Conservation (phyloP, 2,888 invertebrate genomes). For the Agrypnus murinus region DNA sequence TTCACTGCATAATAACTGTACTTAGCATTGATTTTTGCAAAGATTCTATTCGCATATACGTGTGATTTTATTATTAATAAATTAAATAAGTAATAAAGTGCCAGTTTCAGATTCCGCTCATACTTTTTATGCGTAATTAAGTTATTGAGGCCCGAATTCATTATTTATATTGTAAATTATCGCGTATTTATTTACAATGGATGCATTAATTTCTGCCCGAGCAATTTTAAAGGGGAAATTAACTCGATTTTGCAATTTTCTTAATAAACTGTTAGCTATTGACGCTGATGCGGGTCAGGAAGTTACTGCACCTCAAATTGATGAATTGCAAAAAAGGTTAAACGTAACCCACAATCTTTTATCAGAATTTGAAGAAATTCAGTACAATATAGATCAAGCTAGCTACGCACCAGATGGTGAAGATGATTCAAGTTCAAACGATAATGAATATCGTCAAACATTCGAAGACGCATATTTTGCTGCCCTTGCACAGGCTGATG, state of each 20-base stretch:
- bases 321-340: neutral
- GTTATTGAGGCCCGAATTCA: too few species aligned
- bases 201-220: neutral
- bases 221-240: neutral
- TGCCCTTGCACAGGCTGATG: neutral
- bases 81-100: too few species aligned
- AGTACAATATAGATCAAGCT: neutral
- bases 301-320: neutral
- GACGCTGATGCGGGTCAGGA: too few species aligned
- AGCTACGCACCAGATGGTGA: neutral
- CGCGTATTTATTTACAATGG: too few species aligned
- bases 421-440: neutral
- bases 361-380: too few species aligned
- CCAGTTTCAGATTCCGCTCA: too few species aligned
- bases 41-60: too few species aligned
- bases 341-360: neutral
- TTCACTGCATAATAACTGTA: too few species aligned
- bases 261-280: neutral
- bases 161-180: too few species aligned
- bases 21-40: too few species aligned
- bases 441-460: neutral
- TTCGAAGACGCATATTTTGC: neutral
- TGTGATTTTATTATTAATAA: too few species aligned
- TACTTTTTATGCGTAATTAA: too few species aligned
- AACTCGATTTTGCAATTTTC: neutral